These are phyloP conservation scores for Heteromormyrus szaboi DNA, from an alignment of 2,797 vertebrate genomes.

Conservation along the genomic window DNA sequence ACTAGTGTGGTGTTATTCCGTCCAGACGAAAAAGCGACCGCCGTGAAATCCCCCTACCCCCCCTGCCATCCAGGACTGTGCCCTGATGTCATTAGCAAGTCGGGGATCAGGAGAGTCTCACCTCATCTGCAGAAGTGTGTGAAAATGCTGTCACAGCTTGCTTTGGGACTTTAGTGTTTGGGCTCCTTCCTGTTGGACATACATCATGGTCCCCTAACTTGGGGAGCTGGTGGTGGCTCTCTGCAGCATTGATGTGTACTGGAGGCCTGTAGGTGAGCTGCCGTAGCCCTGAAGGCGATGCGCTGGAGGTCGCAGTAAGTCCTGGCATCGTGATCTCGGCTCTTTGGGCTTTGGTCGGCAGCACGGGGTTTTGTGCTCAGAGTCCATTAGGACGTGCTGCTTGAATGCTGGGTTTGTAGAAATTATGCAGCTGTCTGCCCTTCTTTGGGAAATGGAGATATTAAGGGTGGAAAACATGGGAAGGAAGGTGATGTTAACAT, in stretches of 20 bases:
- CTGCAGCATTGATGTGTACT: not conserved
- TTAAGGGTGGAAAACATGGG: not conserved
- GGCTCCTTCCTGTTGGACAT: not conserved
- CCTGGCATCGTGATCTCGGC: not conserved
- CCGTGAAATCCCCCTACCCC: not conserved
- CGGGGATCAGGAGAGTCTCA: not conserved
- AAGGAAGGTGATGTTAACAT: conserved; percentile 4
- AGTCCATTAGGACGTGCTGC: not conserved
- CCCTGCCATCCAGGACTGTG: not conserved
- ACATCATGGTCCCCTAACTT: not conserved
- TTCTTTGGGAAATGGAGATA: not conserved
- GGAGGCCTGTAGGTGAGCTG: not conserved
- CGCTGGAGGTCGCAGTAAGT: not conserved
- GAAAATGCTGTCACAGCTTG: not conserved
- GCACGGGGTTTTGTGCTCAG: not conserved
- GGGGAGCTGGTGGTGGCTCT: not conserved
- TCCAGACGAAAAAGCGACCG: not conserved
- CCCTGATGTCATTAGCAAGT: not conserved
- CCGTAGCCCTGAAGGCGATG: not conserved
- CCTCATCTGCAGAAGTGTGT: not conserved
- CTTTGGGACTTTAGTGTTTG: not conserved
- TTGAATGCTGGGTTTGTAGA: not conserved
- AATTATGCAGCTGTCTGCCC: not conserved
- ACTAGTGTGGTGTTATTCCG: conserved; percentile 4
- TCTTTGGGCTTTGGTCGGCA: not conserved